Evolutionary conservation across 2,888 invertebrate genomes (phyloP).

Genomic region (Pheosia tremula): DNA sequence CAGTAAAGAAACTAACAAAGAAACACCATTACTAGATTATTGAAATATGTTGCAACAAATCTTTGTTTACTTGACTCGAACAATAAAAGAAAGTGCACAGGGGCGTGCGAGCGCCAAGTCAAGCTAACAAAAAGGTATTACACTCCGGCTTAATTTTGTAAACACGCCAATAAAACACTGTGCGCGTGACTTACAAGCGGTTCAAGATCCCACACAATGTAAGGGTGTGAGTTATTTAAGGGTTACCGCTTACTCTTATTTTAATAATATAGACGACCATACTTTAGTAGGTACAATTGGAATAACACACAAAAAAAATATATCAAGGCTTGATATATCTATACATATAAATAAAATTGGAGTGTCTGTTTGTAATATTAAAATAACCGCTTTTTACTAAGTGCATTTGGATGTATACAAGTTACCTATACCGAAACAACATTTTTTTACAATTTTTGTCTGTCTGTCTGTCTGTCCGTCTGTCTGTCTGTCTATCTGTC

Average conservation of each 20-base stretch:
- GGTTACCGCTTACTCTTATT: background rate
- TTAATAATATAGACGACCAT: too few species aligned
- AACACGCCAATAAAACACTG: slow-evolving; percentile 47
- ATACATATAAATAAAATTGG: too few species aligned
- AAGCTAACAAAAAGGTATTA: slow-evolving; percentile 38
- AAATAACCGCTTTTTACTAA: too few species aligned
- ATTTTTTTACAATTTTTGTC: too few species aligned
- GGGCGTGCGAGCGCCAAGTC: slow-evolving; percentile 22
- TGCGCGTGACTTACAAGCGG: slow-evolving; percentile 46
- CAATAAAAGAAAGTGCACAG: slow-evolving; percentile 34
- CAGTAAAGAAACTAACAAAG: background rate
- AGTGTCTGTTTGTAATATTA: too few species aligned
- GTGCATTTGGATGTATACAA: too few species aligned
- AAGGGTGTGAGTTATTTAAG: slow-evolving; percentile 13
- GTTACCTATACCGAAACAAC: too few species aligned
- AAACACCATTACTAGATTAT: background rate
- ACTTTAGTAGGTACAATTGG: too few species aligned
- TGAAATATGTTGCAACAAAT: slow-evolving; percentile 22
- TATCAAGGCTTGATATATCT: too few species aligned
- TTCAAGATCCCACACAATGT: slow-evolving; percentile 41
- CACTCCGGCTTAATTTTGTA: slow-evolving; percentile 41
- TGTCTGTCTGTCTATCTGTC: too few species aligned
- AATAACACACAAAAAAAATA: too few species aligned
- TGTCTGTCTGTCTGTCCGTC: too few species aligned
- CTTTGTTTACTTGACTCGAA: slow-evolving; percentile 27